phyloP scores from a whole-genome alignment of 2,888 invertebrate species.

The Chymomyza procnemis region DNA sequence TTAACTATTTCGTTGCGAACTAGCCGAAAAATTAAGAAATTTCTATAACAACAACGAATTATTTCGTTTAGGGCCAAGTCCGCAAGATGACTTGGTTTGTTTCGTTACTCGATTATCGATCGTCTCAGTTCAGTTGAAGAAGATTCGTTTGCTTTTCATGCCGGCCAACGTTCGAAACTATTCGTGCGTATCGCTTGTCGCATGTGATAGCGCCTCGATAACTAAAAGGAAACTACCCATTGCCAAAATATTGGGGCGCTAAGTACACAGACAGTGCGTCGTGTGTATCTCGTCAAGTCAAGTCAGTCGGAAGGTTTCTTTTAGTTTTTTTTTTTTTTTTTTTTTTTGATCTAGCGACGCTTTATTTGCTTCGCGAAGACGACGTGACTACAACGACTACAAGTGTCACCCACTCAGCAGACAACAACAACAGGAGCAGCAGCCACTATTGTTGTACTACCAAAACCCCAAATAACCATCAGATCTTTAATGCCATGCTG shows the following conservation, averaged over 20 bases:
- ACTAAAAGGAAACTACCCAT: conserved; percentile 59
- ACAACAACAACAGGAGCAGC: too few relatives aligned
- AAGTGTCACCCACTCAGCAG: neutral
- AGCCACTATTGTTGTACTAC: neutral
- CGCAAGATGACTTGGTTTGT: neutral
- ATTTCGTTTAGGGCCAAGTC: conserved; percentile 4
- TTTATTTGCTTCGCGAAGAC: neutral
- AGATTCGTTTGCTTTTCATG: conserved; percentile 6
- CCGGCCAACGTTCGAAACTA: neutral
- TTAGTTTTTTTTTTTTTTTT: too few relatives aligned
- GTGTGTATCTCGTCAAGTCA: neutral
- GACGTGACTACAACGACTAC: too few relatives aligned
- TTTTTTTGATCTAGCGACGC: too few relatives aligned
- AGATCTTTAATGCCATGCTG: neutral
- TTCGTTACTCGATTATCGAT: too few relatives aligned
- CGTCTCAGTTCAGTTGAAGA: neutral
- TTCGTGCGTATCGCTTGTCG: conserved; percentile 38
- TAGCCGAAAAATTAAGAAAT: neutral
- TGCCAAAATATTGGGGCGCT: neutral
- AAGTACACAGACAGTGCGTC: neutral
- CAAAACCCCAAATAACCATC: neutral
- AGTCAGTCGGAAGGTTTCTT: neutral
- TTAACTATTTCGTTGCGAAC: too few relatives aligned
- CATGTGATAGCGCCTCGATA: conserved; percentile 57
- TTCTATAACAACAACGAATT: too few relatives aligned